A percentile compares a stretch with the other conserved stretches of the same genome.
phyloP scores from a whole-genome alignment of 1,140 invertebrate genomes.

The Macrostomum lignano region DNA sequence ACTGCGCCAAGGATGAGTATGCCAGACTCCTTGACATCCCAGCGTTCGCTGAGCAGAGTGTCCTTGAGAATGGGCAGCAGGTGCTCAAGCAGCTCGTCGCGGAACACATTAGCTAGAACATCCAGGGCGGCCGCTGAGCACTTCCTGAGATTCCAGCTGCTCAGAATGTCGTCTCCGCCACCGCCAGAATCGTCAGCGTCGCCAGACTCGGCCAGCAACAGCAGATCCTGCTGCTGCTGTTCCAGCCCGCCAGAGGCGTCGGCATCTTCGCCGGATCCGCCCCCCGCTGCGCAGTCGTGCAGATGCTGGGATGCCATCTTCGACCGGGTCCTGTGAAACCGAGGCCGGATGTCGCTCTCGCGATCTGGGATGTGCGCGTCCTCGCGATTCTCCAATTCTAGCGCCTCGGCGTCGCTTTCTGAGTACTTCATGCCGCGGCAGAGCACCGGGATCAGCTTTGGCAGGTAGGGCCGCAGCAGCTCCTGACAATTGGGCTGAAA shows the following conservation, averaged over 20 bases:
- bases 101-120: conserved; percentile 80
- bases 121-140: conserved; percentile 91
- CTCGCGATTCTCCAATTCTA: no score
- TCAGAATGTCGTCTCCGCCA: conserved; percentile 50
- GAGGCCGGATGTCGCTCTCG: conserved; percentile 78
- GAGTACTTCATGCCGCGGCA: no score
- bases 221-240: conserved; percentile 5
- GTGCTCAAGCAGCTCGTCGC: conserved; percentile 66
- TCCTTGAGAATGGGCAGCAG: conserved; percentile 83
- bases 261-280: conserved; percentile 29
- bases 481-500: no score
- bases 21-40: conserved; percentile 84
- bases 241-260: no score
- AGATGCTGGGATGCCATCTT: no score
- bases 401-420: no score
- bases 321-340: conserved; percentile 57
- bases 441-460: no score
- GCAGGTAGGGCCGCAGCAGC: no score
- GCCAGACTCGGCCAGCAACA: conserved; percentile 7
- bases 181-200: conserved; percentile 46
- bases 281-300: no score
- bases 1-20: conserved; percentile 82
- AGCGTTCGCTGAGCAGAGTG: conserved; percentile 70
- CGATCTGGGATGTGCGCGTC: conserved; percentile 85
- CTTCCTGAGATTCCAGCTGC: conserved; percentile 87